Percentiles rank a stretch among this genome's conserved stretches.
Conservation (phyloP, 2,797 vertebrate genomes). For the Hydrophis major region DNA sequence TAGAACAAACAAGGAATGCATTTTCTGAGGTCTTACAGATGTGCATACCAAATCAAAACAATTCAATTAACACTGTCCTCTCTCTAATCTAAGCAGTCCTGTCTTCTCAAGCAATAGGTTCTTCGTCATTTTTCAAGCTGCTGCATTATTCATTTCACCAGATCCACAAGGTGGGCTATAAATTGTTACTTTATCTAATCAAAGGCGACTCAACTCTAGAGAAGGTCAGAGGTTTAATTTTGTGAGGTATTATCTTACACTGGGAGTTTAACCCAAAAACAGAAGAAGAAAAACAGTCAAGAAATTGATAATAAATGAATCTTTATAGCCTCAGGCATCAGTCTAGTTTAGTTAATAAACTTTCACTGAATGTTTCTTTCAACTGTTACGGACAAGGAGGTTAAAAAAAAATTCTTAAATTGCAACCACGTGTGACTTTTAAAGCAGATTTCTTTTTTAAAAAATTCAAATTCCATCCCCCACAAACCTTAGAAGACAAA, state of each 20-base stretch:
- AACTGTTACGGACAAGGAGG: constrained; percentile 82
- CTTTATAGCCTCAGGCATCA: constrained; percentile 80
- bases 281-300: constrained; percentile 83
- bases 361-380: constrained; percentile 86
- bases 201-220: constrained; percentile 81
- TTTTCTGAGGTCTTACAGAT: constrained; percentile 63
- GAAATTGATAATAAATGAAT: constrained; percentile 84
- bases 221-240: constrained; percentile 86
- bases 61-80: constrained; percentile 66
- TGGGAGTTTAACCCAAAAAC: constrained; percentile 82
- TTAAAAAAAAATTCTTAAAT: constrained; percentile 78
- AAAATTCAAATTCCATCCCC: constrained; percentile 70
- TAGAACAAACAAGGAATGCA: constrained; percentile 38
- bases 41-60: constrained; percentile 65
- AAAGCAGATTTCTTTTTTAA: constrained; percentile 76
- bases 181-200: constrained; percentile 86
- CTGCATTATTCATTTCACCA: constrained; percentile 94
- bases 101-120: constrained; percentile 79
- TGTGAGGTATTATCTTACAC: constrained; percentile 84
- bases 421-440: constrained; percentile 86
- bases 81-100: constrained; percentile 69
- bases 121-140: constrained; percentile 70
- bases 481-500: constrained; percentile 67
- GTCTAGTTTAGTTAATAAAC: constrained; percentile 86
- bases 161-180: constrained; percentile 79